Base-by-base conservation (phyloP, 2,113 vertebrate species). In the Xenopus laevis region DNA sequence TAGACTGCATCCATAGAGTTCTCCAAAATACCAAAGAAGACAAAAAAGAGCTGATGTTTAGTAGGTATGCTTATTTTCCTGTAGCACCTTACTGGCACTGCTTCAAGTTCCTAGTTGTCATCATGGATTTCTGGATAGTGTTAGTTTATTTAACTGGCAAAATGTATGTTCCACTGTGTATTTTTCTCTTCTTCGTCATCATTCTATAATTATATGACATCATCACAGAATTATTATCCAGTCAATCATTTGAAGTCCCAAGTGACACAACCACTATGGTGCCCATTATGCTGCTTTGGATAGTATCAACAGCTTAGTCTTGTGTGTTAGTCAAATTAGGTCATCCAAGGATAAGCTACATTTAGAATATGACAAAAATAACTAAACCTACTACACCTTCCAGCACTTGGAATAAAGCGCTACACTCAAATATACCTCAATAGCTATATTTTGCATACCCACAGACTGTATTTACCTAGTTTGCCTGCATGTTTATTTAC, bases 41-140 rank as follows among this genome's bases (percentile, higher is more conserved):
- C 73, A 90, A 86, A 76, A 89, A 88, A 68, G 93, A 92, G 30
- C 82, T 93, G 87, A 89, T 91, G 78, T 95, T 96, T 88, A 95
- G 89, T 90, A 95, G 94, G 96, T 97, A 87, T 10, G 65, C 12
- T 46, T 47, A n/a, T 10, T 46, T 65, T 20, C 3, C 17, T 46
- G 6, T 44, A 40, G 12, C 47, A 12, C 47, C 47, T 50, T 50
- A 5, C 4, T 50, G 47, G 47, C 47, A 50, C 4, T 50, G 47
- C 47, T 16, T 13, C 47, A 50, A 50, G 15, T 50, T 50, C 16
- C 17, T 15, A 64, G 27, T 65, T 23, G 20, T 45, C 50, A 44
- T 62, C 4, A 30, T 10, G 21, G 47, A n/a, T 21, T 65, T 65
- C 47, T 45, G 62, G 16, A 3, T 16, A 46, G 15, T 15, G 33